phyloP scores from a whole-genome alignment of 2,113 vertebrate species.

The Sceloporus tristichus region DNA sequence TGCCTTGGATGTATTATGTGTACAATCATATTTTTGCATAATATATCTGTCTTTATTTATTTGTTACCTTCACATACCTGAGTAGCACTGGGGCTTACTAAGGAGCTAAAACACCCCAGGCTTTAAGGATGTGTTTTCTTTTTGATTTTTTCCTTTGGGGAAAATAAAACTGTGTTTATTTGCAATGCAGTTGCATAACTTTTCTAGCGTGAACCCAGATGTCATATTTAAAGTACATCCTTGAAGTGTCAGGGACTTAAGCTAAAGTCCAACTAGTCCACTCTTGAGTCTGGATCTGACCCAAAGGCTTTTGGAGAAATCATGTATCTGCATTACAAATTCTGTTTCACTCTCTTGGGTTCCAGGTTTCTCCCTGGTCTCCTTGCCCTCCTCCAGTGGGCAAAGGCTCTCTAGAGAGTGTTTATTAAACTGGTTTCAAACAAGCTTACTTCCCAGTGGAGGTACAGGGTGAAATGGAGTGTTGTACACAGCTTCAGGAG shows the following conservation, averaged over 20 bases:
- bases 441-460: background rate
- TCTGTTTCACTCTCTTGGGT: background rate
- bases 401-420: too few relatives aligned
- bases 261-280: background rate
- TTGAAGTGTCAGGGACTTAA: background rate
- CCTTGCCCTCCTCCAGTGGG: too few relatives aligned
- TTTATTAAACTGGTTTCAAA: background rate
- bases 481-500: background rate
- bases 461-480: background rate
- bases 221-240: background rate
- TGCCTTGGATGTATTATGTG: slow-evolving; percentile 84
- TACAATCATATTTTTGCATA: slow-evolving; percentile 84
- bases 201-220: background rate
- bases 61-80: slow-evolving; percentile 78
- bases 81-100: slow-evolving; percentile 80
- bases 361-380: background rate
- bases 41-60: slow-evolving; percentile 92
- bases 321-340: background rate
- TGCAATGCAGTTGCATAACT: background rate
- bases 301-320: slow-evolving; percentile 15
- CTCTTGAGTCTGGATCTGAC: background rate
- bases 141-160: background rate
- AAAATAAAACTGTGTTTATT: slow-evolving; percentile 13
- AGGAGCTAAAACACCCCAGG: slow-evolving; percentile 60
- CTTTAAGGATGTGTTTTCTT: background rate